These are phyloP conservation scores for Ictalurus punctatus DNA, from an alignment of 2,113 vertebrate species.

Conservation along the genomic window DNA sequence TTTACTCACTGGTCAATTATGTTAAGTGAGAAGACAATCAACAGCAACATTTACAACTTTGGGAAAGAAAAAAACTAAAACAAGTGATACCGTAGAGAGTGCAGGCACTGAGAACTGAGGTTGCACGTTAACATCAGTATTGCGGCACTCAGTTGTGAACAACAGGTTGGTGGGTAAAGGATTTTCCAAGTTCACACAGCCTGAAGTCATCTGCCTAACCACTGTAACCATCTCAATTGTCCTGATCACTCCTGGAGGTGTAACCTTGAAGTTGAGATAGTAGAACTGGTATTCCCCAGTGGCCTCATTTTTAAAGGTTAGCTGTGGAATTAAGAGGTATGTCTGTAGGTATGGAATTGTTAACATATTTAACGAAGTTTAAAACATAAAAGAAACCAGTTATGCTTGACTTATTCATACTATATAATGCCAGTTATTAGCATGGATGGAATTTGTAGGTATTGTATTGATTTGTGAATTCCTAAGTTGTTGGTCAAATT, in stretches of 20 bases:
- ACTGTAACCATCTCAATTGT: conserved; percentile 71
- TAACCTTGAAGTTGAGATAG: conserved; percentile 74
- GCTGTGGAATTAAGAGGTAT: conserved; percentile 63
- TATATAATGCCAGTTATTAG: not conserved
- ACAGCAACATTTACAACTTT: not conserved
- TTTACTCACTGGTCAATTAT: not conserved
- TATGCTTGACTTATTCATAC: not conserved
- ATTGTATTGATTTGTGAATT: conserved; percentile 4
- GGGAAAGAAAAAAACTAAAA: not conserved
- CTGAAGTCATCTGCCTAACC: conserved; percentile 69
- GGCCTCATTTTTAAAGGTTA: conserved; percentile 80
- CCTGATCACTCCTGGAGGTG: conserved; percentile 68
- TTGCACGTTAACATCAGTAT: conserved; percentile 73
- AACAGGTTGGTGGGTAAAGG: conserved; percentile 69
- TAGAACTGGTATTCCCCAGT: conserved; percentile 84
- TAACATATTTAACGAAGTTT: not conserved
- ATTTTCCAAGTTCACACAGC: conserved; percentile 78
- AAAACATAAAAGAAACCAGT: not conserved
- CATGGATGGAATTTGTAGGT: not conserved
- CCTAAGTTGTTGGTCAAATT: not conserved
- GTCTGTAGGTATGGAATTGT: not conserved
- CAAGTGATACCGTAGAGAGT: conserved; percentile 74
- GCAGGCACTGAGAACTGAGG: conserved; percentile 74
- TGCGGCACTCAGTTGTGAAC: conserved; percentile 77
- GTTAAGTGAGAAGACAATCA: not conserved